Evolutionary conservation across 2,888 invertebrate genomes (phyloP), one percentile per base, ranked within the genome.

Genomic region (Agapostemon virescens): DNA sequence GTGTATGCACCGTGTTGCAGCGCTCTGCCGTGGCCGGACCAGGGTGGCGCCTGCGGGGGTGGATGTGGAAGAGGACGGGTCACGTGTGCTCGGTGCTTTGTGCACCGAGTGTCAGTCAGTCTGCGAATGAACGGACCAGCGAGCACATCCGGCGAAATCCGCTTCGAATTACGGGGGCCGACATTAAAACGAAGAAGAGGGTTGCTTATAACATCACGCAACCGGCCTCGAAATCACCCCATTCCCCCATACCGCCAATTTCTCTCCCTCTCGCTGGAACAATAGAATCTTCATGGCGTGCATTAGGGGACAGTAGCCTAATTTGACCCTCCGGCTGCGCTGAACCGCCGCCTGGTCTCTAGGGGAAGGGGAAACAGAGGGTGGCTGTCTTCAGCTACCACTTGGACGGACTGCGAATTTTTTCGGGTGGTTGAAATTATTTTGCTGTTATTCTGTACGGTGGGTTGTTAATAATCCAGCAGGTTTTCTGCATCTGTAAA

Each of bases 41-140:
- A 38, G 15, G n/a, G 63, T 20, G 63, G 63, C 63, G 36, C 13
- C 36, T 6, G 33, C 38, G 45, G 63, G 58, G 74, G 70, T 61
- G 36, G 69, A 23, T 11, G 61, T 40, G 61, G 40, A 40, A 45
- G 67, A 30, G 45, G 23, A 49, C 36, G 70, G 66, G 66, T 82
- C 84, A 72, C 73, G 81, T 66, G 81, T 64, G 63, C 45, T 23
- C 17, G 84, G 77, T 73, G 77, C 85, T 85, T 79, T 84, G 82
- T 84, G 78, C 82, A 81, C 82, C 85, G 74, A 78, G 76, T 76
- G 87, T 76, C 86, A 81, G 81, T 79, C 82, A 82, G 82, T 82
- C 79, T 81, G 81, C 75, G 84, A 76, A 77, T 81, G 78, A 81
- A 79, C 81, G 82, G 78, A 75, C 85, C 77, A 82, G 84, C 38